A percentile compares a stretch with the other conserved stretches of the same genome.
Evolutionary conservation across 2,113 vertebrate genomes (phyloP).

Genomic region (Pao palembangensis): DNA sequence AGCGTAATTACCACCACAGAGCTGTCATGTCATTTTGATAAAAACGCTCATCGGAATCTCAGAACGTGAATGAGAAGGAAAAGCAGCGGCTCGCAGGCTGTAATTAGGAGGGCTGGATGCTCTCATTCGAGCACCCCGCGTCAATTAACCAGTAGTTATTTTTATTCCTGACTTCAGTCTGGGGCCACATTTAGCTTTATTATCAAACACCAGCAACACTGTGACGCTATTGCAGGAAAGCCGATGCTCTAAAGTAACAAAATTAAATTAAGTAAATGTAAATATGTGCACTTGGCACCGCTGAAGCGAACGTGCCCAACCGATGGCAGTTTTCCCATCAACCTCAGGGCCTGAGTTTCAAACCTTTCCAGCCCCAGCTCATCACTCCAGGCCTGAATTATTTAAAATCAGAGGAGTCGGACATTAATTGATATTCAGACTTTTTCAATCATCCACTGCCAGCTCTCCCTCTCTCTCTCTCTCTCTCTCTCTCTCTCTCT

Average conservation of each 20-base stretch:
- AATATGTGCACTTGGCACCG: too few species aligned
- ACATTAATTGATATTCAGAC: constrained; percentile 62
- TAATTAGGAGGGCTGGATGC: constrained; percentile 32
- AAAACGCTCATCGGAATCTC: constrained; percentile 24
- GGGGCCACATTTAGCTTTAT: background rate
- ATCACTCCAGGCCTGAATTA: constrained; percentile 66
- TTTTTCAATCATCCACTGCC: constrained; percentile 45
- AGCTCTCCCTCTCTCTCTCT: constrained; percentile 20
- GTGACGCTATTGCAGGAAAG: too few species aligned
- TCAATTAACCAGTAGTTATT: constrained; percentile 16
- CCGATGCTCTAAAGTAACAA: too few species aligned
- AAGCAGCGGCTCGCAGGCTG: constrained; percentile 32
- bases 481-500: background rate
- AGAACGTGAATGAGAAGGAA: constrained; percentile 19
- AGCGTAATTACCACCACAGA: constrained; percentile 45
- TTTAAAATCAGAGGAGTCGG: constrained; percentile 58
- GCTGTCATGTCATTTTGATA: constrained; percentile 36
- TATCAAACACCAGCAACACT: too few species aligned
- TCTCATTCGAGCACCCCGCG: constrained; percentile 15
- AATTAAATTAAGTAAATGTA: too few species aligned
- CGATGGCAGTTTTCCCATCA: constrained; percentile 4
- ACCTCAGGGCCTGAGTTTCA: background rate
- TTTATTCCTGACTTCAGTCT: background rate
- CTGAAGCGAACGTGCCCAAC: too few species aligned
- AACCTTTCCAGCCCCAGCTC: constrained; percentile 12